Conservation (phyloP, 2,888 invertebrate genomes). For the Stenurella melanura region DNA sequence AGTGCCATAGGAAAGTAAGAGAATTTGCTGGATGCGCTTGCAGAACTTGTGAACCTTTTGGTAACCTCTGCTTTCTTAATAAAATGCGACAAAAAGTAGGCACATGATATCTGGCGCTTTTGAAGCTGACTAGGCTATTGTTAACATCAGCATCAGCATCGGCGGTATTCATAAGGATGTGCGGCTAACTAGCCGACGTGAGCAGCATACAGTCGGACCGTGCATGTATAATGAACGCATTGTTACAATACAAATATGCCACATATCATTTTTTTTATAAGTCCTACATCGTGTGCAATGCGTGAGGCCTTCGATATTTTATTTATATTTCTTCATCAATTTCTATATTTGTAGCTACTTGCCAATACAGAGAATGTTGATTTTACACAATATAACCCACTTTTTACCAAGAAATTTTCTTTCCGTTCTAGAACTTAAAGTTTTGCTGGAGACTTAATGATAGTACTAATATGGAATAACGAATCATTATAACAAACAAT, state of each 20-base stretch:
- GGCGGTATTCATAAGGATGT: slow-evolving; percentile 69
- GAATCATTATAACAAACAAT: slow-evolving; percentile 17
- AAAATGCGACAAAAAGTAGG: slow-evolving; percentile 49
- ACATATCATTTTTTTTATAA: slow-evolving; percentile 67
- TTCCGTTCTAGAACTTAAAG: slow-evolving; percentile 25
- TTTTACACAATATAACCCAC: slow-evolving; percentile 57
- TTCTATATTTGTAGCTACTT: slow-evolving; percentile 53
- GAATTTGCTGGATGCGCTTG: neutral
- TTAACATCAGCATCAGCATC: slow-evolving; percentile 65
- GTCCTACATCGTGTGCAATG: slow-evolving; percentile 56
- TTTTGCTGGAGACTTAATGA: slow-evolving; percentile 22
- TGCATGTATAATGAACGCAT: slow-evolving; percentile 70
- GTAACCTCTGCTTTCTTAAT: slow-evolving; percentile 27
- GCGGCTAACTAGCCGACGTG: slow-evolving; percentile 70
- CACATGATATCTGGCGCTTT: slow-evolving; percentile 46
- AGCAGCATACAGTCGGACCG: slow-evolving; percentile 66
- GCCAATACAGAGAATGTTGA: slow-evolving; percentile 52
- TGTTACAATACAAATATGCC: slow-evolving; percentile 71
- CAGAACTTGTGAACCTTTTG: slow-evolving; percentile 12
- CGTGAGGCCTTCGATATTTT: slow-evolving; percentile 64
- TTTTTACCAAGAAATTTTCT: slow-evolving; percentile 42
- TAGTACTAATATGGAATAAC: slow-evolving; percentile 19
- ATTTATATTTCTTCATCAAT: slow-evolving; percentile 63
- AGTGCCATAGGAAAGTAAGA: too few species aligned
- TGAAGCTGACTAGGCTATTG: slow-evolving; percentile 62